Percentiles rank a stretch among this genome's conserved stretches.
Evolutionary conservation across 2,888 invertebrate genomes (phyloP).

Genomic region (Hirtodrosophila cameraria): DNA sequence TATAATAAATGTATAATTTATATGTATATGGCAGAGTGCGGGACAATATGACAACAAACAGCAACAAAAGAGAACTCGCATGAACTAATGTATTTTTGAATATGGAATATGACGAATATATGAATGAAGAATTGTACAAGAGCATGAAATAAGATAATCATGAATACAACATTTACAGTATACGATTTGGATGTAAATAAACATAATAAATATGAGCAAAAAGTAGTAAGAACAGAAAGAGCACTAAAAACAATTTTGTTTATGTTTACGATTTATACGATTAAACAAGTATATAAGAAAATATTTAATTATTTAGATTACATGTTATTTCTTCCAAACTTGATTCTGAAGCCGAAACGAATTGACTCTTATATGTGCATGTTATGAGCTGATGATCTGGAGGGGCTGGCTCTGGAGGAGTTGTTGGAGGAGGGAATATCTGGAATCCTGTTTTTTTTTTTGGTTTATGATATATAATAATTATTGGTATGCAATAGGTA

Average conservation of each 20-base stretch:
- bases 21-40: background rate
- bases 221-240: conserved; percentile 49
- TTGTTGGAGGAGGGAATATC: conserved; percentile 93
- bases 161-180: conserved; percentile 46
- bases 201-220: conserved; percentile 58
- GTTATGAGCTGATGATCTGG: conserved; percentile 90
- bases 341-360: conserved; percentile 86
- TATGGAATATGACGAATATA: background rate
- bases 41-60: conserved; percentile 5
- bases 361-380: conserved; percentile 85
- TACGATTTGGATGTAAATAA: conserved; percentile 53
- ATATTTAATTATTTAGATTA: conserved; percentile 84
- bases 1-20: background rate
- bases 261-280: conserved; percentile 55
- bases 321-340: conserved; percentile 88
- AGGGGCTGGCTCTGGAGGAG: conserved; percentile 93
- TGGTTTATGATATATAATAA: conserved; percentile 50
- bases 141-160: conserved; percentile 16
- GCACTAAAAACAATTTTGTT: conserved; percentile 18
- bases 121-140: conserved; percentile 17
- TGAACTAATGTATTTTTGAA: conserved; percentile 8
- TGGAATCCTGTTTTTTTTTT: conserved; percentile 87
- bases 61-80: conserved; percentile 29
- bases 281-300: conserved; percentile 66
- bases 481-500: conserved; percentile 69